These are phyloP conservation scores for Azorinus chamasolen DNA, from an alignment of 2,888 invertebrate species.

Conservation along the genomic window DNA sequence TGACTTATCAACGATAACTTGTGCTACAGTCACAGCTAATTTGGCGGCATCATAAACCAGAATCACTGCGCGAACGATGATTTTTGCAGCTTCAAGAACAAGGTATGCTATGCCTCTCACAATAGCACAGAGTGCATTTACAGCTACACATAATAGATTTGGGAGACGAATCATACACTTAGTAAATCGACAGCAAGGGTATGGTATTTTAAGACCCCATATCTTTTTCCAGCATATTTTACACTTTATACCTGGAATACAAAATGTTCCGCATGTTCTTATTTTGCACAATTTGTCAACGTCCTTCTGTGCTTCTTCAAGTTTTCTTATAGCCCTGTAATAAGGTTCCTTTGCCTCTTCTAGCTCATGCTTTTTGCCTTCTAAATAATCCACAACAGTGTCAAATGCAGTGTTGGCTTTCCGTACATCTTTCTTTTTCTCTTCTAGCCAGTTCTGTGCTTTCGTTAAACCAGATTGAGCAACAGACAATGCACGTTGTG, in stretches of 20 bases:
- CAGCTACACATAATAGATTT: too few species aligned
- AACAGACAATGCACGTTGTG: slow-evolving; percentile 32
- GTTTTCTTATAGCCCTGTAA: slow-evolving; percentile 44
- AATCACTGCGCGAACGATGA: too few species aligned
- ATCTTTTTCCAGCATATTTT: slow-evolving; percentile 29
- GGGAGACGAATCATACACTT: too few species aligned
- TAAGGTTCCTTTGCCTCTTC: slow-evolving; percentile 63
- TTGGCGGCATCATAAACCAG: too few species aligned
- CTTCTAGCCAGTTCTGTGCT: slow-evolving; percentile 57
- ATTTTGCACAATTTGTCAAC: slow-evolving; percentile 60
- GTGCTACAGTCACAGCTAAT: too few species aligned
- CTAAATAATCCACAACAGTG: slow-evolving; percentile 36
- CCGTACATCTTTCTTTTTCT: slow-evolving; percentile 45
- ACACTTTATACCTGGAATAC: slow-evolving; percentile 60
- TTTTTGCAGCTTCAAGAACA: too few species aligned
- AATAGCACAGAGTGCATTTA: too few species aligned
- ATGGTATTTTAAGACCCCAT: slow-evolving; percentile 1
- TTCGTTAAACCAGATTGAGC: slow-evolving; percentile 41
- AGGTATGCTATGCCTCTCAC: too few species aligned
- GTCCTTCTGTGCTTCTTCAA: too few species aligned
- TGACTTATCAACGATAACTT: too few species aligned
- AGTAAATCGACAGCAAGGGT: too few species aligned
- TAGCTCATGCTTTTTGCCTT: slow-evolving; percentile 52
- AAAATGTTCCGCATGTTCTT: slow-evolving; percentile 43
- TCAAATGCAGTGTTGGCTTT: slow-evolving; percentile 51